Evolutionary conservation across 2,888 invertebrate species (phyloP), one percentile per base, ranked within the genome.

Genomic region (Caenorhabditis uteleia): DNA sequence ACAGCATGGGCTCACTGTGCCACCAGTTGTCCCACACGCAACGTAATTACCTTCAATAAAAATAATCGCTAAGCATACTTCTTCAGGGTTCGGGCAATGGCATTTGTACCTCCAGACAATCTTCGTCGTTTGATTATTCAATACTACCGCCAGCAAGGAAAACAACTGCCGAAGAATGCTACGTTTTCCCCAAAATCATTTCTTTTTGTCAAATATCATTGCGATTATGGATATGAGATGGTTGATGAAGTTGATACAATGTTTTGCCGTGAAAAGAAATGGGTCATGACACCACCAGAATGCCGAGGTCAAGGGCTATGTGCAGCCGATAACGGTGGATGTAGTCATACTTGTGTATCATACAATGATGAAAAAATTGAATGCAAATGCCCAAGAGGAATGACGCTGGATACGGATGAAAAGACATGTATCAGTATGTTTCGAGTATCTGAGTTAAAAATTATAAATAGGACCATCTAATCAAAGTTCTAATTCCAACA

Each of bases 161-260:
- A 76, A 44, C 75, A 75, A 38, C 50, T 74, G 18, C 81, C 81
- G 6, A 75, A 72, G 45, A 73, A 73, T 40, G 74, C 71, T 12
- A 77, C 71, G 16, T 64, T 70, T 33, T 67, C 73, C 2, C 54
- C 55, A 18, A 60, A 50, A 50, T 68, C 82, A 5, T 82, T 80
- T 60, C 77, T 82, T n/a, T 82, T 82, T 49, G 82, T 78, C 21
- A 80, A 78, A 47, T 82, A 82, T 58, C 78, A 78, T 44, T 82
- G 82, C 42, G 82, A 82, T 38, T 70, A 68, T 47, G 82, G 82
- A 12, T 82, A 82, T 45, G 82, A 82, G 44, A 62, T 82, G 69
- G 67, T 77, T 6, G 82, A 82, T 56, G 82, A 82, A 50, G 72
- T 81, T 7, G 80, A 82, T 54, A 81, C 79, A 8, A 74, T 82